phyloP scores from a whole-genome alignment of 2,797 vertebrate species.

The Darevskia mixta region DNA sequence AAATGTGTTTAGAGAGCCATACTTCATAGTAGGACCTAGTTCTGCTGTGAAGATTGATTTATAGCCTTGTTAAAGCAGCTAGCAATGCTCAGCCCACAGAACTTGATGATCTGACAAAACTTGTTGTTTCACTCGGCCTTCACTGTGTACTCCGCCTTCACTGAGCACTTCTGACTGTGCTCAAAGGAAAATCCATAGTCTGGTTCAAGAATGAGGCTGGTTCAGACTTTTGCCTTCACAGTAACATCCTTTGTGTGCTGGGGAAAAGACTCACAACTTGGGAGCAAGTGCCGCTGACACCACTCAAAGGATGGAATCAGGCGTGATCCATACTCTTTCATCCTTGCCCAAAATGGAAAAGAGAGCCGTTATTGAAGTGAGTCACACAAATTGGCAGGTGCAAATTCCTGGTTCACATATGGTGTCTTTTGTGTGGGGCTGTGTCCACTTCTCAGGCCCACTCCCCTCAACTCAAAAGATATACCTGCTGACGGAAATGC shows the following conservation, averaged over 20 bases:
- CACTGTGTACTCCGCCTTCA: neutral
- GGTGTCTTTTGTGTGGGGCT: neutral
- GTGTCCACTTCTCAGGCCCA: neutral
- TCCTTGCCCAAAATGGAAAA: neutral
- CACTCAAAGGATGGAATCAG: too few relatives aligned
- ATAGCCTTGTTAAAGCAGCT: slow-evolving; percentile 38
- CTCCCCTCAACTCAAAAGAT: neutral
- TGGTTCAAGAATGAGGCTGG: neutral
- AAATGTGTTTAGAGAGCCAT: neutral
- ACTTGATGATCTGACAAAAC: neutral
- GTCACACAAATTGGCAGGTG: neutral
- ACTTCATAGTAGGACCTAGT: slow-evolving; percentile 40
- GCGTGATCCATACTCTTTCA: neutral
- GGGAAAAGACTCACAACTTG: neutral
- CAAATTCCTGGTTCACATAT: neutral
- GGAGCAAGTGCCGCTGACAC: neutral
- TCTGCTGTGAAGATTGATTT: slow-evolving; percentile 64
- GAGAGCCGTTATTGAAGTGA: neutral
- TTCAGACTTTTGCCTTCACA: neutral
- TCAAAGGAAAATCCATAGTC: neutral
- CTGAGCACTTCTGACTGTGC: neutral
- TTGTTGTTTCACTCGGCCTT: neutral
- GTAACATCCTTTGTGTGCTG: neutral
- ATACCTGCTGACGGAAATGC: neutral
- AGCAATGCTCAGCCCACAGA: neutral